Percentiles rank a stretch among this genome's conserved stretches.
These are phyloP conservation scores for Serrognathus titanus DNA, from an alignment of 2,888 invertebrate genomes.

Conservation along the genomic window DNA sequence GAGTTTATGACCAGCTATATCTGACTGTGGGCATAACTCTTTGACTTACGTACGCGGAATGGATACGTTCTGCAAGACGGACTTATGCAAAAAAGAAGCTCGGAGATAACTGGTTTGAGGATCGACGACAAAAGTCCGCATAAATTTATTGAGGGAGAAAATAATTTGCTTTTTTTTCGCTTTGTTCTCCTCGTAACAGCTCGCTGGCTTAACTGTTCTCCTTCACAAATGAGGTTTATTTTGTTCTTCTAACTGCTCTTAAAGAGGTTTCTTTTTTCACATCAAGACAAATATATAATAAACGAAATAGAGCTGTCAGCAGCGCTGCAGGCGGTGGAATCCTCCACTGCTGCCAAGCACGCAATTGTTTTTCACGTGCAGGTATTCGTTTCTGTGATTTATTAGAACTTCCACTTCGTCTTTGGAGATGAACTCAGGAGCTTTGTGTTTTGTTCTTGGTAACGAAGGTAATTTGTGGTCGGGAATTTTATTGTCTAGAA, in stretches of 20 bases:
- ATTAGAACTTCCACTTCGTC: too few relatives aligned
- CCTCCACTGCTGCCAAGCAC: constrained; percentile 26
- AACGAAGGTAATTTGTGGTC: too few relatives aligned
- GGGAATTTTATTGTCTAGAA: too few relatives aligned
- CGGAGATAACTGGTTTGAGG: not conserved
- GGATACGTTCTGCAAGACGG: not conserved
- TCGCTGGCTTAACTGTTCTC: not conserved
- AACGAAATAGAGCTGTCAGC: constrained; percentile 34
- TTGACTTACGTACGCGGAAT: not conserved
- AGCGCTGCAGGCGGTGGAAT: constrained; percentile 30
- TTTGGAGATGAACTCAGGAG: too few relatives aligned
- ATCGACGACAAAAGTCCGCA: not conserved
- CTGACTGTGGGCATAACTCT: not conserved
- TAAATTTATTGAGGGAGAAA: not conserved
- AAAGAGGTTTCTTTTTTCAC: not conserved
- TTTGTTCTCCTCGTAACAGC: too few relatives aligned
- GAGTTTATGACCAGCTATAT: not conserved
- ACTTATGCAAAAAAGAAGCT: not conserved
- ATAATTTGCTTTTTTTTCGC: too few relatives aligned
- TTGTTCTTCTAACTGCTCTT: not conserved
- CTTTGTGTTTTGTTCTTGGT: too few relatives aligned
- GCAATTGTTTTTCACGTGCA: constrained; percentile 24
- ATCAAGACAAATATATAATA: constrained; percentile 2
- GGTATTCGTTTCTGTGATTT: not conserved
- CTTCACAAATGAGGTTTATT: not conserved